Evolutionary conservation across 2,113 vertebrate species (phyloP).

Genomic region (Dunckerocampus dactyliophorus): DNA sequence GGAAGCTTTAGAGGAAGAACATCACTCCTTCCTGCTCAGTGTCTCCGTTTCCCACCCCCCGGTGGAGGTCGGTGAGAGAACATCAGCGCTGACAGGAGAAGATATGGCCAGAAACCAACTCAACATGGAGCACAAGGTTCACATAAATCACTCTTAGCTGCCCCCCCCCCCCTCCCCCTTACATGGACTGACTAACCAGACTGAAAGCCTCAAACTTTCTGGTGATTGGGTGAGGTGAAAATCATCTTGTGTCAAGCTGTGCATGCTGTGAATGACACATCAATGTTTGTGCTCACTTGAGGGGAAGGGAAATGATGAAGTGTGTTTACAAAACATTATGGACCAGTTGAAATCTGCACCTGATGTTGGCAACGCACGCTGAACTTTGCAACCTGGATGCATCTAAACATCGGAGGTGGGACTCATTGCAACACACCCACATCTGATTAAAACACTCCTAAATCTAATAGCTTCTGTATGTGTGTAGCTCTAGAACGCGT

Average conservation of each 20-base stretch:
- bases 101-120: conserved; percentile 39
- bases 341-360: conserved; percentile 29
- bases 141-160: conserved; percentile 39
- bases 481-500: conserved; percentile 26
- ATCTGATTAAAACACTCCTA: conserved; percentile 12
- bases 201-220: conserved; percentile 26
- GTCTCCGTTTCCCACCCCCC: conserved; percentile 20
- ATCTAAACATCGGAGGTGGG: conserved; percentile 6
- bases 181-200: conserved; percentile 7
- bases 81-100: conserved; percentile 61
- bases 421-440: background rate
- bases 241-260: conserved; percentile 29
- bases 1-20: conserved; percentile 14
- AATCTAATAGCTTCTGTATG: conserved; percentile 34
- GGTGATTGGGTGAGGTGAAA: conserved; percentile 22
- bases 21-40: conserved; percentile 14
- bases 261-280: conserved; percentile 20
- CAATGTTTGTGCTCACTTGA: conserved; percentile 48
- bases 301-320: background rate
- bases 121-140: conserved; percentile 32
- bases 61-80: conserved; percentile 37
- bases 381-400: conserved; percentile 7
- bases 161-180: conserved; percentile 17
- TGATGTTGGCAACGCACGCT: conserved; percentile 25
- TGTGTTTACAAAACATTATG: conserved; percentile 42